Percentiles rank a stretch among this genome's conserved stretches.
These are phyloP conservation scores for Horisme vitalbata DNA, from an alignment of 2,888 invertebrate genomes.

Conservation along the genomic window DNA sequence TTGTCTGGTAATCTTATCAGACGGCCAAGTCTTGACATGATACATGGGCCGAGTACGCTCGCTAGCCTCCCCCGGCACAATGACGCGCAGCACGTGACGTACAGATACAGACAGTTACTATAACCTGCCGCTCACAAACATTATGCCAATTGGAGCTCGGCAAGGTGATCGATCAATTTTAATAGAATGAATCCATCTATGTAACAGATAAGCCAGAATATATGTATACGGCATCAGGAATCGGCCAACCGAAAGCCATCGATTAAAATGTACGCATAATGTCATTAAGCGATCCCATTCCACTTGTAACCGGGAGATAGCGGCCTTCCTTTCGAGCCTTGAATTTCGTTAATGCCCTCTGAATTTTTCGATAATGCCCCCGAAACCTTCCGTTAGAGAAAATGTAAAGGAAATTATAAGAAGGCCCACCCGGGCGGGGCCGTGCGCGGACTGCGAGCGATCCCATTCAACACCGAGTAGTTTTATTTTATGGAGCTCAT, in stretches of 20 bases:
- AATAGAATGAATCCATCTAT: conserved; percentile 49
- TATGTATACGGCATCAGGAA: conserved; percentile 48
- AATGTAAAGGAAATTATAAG: conserved; percentile 52
- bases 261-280: conserved; percentile 71
- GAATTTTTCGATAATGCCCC: conserved; percentile 55
- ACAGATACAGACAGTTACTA: neutral
- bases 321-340: conserved; percentile 44
- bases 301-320: conserved; percentile 53
- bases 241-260: conserved; percentile 61
- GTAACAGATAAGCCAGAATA: conserved; percentile 47
- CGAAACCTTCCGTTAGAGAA: conserved; percentile 48
- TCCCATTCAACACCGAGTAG: conserved; percentile 37
- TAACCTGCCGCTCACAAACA: conserved; percentile 10
- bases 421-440: conserved; percentile 26
- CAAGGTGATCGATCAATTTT: conserved; percentile 56
- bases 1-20: conserved; percentile 82
- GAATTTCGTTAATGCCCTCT: conserved; percentile 55
- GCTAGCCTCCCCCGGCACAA: conserved; percentile 39
- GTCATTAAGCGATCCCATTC: conserved; percentile 58
- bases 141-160: conserved; percentile 23
- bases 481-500: conserved; percentile 43
- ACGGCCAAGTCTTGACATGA: conserved; percentile 74
- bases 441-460: conserved; percentile 19
- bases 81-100: conserved; percentile 14
- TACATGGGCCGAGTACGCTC: conserved; percentile 65